Evolutionary conservation across 1,140 invertebrate species (phyloP), one percentile per base, ranked within the genome.

Genomic region (Solen grandis): DNA sequence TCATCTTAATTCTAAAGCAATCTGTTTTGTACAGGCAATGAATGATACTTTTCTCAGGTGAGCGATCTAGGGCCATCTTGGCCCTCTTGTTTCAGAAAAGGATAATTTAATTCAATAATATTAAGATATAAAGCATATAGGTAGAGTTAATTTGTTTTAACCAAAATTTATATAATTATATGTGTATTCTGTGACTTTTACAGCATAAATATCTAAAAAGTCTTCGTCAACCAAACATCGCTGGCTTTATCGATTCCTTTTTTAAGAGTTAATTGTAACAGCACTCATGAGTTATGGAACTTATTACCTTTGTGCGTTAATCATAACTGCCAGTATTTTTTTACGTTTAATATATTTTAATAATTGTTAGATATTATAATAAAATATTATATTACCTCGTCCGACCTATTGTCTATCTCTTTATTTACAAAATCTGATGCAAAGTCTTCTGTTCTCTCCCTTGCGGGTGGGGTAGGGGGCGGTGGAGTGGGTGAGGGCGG

Each of bases 351-450:
- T 13, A 14, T 13, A n/a, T 50, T 50, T 50, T 13, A 14, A 14
- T 50, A 50, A 50, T n/a, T 13, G 13, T n/a, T 50, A 50, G n/a
- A 50, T 50, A 13, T n/a, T 14, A 50, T n/a, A n/a, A 13, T n/a
- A 50, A n/a, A 50, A n/a, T n/a, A n/a, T n/a, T 50, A 13, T 50
- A 13, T 50, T 74, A 74, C 70, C 70, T 74, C 70, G 35, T 74
- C 70, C 5, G 25, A 41, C 14, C 27, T 38, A 31, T 74, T 0
- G 27, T 74, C 70, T 36, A 62, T 59, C 41, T 74, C 14, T 41
- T 60, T 57, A 60, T 74, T 38, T 46, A 74, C 46, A 41, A 33
- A 36, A 29, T 74, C 70, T 3, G 69, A 60, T 4, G 69, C n/a
- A 38, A 73, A 60, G 36, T 69, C 66, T 31, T n/a, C 25, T 5